A percentile compares a stretch with the other conserved stretches of the same genome.
Conservation (phyloP, 2,797 vertebrate species). For the Chelmon rostratus region DNA sequence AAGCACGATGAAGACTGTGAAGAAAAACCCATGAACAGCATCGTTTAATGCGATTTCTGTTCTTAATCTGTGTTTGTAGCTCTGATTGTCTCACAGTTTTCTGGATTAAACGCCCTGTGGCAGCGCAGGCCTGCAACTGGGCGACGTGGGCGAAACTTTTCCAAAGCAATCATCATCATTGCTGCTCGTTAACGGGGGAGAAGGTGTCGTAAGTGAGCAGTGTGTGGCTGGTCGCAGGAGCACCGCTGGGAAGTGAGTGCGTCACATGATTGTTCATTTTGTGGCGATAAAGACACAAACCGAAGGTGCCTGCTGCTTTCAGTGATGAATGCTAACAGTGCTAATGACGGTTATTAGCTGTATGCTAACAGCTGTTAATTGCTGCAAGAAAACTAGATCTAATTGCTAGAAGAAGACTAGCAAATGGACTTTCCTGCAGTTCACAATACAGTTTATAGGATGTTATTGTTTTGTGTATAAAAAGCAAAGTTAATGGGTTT, state of each 20-base stretch:
- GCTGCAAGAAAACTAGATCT: neutral
- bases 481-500: neutral
- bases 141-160: neutral
- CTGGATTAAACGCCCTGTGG: neutral
- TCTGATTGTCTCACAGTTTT: too few species aligned
- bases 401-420: too few species aligned
- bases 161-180: neutral
- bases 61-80: neutral
- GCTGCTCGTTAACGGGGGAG: neutral
- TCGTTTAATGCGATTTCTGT: neutral
- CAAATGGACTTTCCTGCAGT: too few species aligned
- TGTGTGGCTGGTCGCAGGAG: neutral
- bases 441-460: neutral
- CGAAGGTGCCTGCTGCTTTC: constrained; percentile 21
- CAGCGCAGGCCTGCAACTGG: neutral
- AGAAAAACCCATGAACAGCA: neutral
- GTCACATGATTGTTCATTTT: constrained; percentile 11
- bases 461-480: neutral
- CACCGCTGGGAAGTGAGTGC: constrained; percentile 1
- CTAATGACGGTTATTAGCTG: neutral
- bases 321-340: constrained; percentile 13
- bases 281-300: constrained; percentile 4
- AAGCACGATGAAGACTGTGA: neutral
- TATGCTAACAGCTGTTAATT: neutral
- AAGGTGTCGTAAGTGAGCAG: constrained; percentile 21